phyloP scores from a whole-genome alignment of 23 tunicate species.

The Styela clava region DNA sequence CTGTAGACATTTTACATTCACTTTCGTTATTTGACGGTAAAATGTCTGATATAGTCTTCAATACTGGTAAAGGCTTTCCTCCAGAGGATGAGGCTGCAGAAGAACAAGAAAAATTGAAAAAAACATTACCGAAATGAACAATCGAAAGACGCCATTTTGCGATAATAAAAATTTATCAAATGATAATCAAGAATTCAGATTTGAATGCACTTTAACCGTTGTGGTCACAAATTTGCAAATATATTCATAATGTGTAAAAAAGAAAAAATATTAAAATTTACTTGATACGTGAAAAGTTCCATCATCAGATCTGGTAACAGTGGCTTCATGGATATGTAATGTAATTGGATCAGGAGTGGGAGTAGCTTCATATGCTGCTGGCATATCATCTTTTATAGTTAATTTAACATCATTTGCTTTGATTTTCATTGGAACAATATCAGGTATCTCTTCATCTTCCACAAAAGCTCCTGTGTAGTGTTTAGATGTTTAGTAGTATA shows the following conservation, averaged over 20 bases:
- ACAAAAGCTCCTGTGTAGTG: conserved; percentile 57
- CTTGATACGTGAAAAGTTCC: conserved; percentile 75
- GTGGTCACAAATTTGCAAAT: too few species aligned
- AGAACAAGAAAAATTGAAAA: background rate
- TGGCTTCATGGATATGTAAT: conserved; percentile 50
- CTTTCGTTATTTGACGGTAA: background rate
- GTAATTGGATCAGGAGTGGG: conserved; percentile 37
- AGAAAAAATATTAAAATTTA: too few species aligned
- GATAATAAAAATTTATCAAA: too few species aligned
- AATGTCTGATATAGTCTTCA: conserved; percentile 3
- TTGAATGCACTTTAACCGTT: too few species aligned
- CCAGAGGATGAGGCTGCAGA: background rate
- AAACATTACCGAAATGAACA: too few species aligned
- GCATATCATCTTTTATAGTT: conserved; percentile 52
- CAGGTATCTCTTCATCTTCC: conserved; percentile 75
- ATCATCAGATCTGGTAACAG: conserved; percentile 41
- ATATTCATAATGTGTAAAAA: too few species aligned
- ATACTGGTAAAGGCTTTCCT: conserved; percentile 1
- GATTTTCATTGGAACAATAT: conserved; percentile 68
- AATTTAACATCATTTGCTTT: conserved; percentile 44
- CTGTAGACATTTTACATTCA: background rate
- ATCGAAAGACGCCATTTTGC: too few species aligned
- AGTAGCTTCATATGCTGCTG: conserved; percentile 46
- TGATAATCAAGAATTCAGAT: too few species aligned
- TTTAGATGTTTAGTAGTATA: background rate